Evolutionary conservation across 2,113 vertebrate species (phyloP).

Genomic region (Murina feae): DNA sequence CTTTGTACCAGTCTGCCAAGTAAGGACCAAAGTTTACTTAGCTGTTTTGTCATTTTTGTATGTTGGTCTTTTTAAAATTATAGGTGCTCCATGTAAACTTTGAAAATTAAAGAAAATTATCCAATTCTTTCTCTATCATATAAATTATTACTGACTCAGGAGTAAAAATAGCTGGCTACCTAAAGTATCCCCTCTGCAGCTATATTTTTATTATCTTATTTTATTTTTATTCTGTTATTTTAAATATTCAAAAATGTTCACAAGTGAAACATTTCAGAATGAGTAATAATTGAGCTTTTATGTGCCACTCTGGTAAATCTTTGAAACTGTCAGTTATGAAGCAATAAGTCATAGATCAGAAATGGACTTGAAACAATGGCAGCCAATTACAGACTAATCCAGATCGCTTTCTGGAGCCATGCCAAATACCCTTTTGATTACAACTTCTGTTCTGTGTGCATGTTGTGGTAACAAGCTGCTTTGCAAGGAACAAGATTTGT

Average conservation of each 20-base stretch:
- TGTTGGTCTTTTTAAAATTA: background rate
- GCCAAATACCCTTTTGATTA: constrained; percentile 34
- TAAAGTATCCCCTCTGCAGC: background rate
- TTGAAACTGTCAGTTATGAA: constrained; percentile 40
- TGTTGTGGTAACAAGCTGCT: background rate
- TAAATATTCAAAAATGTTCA: background rate
- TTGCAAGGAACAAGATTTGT: background rate
- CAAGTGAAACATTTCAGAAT: background rate
- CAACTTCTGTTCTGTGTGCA: constrained; percentile 27
- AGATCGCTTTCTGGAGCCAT: background rate
- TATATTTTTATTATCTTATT: background rate
- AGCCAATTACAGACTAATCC: constrained; percentile 22
- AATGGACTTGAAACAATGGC: constrained; percentile 29
- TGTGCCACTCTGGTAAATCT: constrained; percentile 10
- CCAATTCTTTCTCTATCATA: background rate
- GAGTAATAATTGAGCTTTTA: background rate
- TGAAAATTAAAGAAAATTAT: background rate
- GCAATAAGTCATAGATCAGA: constrained; percentile 40
- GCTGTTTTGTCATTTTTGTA: background rate
- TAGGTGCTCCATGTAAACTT: background rate
- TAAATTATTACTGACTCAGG: background rate
- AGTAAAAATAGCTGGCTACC: background rate
- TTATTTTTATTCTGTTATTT: background rate
- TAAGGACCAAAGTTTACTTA: background rate
- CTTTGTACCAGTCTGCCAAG: background rate